These are phyloP conservation scores for Decapterus maruadsi DNA, from an alignment of 2,797 vertebrate species.

Conservation along the genomic window DNA sequence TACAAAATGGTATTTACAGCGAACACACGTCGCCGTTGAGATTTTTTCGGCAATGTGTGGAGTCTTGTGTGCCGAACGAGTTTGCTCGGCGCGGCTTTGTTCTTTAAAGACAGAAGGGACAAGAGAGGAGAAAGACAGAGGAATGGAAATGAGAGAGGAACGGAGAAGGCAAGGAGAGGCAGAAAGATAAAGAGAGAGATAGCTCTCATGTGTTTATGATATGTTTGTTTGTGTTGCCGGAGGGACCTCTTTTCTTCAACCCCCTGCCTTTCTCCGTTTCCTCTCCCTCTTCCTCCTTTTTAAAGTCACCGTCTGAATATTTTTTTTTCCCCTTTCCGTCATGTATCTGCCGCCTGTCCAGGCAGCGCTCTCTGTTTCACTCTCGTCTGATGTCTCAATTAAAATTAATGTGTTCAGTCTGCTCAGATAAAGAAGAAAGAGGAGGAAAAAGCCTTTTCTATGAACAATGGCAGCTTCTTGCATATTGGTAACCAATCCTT, in stretches of 20 bases:
- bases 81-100: conserved; percentile 68
- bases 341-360: conserved; percentile 74
- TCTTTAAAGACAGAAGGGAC: conserved; percentile 68
- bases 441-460: conserved; percentile 62
- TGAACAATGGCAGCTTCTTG: conserved; percentile 71
- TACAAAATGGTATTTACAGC: conserved; percentile 63
- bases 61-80: conserved; percentile 48
- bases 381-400: conserved; percentile 80
- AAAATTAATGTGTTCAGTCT: conserved; percentile 79
- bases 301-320: conserved; percentile 50
- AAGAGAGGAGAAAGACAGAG: conserved; percentile 53
- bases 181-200: conserved; percentile 64
- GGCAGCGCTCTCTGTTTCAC: conserved; percentile 65
- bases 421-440: conserved; percentile 75
- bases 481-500: conserved; percentile 71
- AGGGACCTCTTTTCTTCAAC: conserved; percentile 64
- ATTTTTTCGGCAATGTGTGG: conserved; percentile 40
- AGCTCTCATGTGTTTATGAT: conserved; percentile 77
- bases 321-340: conserved; percentile 39
- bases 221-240: conserved; percentile 79
- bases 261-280: conserved; percentile 24
- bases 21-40: conserved; percentile 4
- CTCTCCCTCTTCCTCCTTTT: conserved; percentile 26
- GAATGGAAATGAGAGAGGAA: conserved; percentile 45
- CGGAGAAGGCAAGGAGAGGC: conserved; percentile 44